These are phyloP conservation scores for Phaonia tiefii DNA, from an alignment of 2,888 invertebrate species.

Conservation along the genomic window DNA sequence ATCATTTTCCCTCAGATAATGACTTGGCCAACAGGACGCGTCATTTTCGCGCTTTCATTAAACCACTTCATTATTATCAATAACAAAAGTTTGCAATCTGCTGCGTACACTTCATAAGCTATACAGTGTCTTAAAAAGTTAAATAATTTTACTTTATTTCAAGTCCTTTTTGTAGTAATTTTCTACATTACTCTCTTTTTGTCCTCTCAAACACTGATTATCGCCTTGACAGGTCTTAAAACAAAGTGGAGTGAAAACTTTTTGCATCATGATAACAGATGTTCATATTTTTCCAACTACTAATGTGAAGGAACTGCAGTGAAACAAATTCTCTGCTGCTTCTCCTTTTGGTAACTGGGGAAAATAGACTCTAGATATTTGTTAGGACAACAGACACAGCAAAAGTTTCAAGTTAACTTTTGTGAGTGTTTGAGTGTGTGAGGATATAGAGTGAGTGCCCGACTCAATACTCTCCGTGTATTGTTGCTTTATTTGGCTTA, in stretches of 20 bases:
- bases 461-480: conserved; percentile 14
- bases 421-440: background rate
- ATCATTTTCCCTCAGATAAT: no score
- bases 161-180: background rate
- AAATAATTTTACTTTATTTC: background rate
- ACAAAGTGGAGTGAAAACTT: background rate
- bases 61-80: no score
- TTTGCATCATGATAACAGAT: conserved; percentile 19
- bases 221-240: background rate
- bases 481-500: conserved; percentile 29
- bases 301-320: background rate
- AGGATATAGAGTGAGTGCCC: conserved; percentile 7
- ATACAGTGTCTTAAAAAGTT: background rate
- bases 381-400: background rate
- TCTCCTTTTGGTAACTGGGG: background rate
- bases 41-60: no score
- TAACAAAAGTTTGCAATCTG: background rate
- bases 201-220: conserved; percentile 5
- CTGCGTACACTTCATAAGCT: background rate
- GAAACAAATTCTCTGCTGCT: background rate
- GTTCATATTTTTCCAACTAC: conserved; percentile 14
- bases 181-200: background rate
- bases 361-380: background rate
- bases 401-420: conserved; percentile 7
- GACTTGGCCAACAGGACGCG: no score